Evolutionary conservation across 2,113 vertebrate genomes (phyloP), one percentile per base, ranked within the genome.

Genomic region (Osmerus eperlanus): DNA sequence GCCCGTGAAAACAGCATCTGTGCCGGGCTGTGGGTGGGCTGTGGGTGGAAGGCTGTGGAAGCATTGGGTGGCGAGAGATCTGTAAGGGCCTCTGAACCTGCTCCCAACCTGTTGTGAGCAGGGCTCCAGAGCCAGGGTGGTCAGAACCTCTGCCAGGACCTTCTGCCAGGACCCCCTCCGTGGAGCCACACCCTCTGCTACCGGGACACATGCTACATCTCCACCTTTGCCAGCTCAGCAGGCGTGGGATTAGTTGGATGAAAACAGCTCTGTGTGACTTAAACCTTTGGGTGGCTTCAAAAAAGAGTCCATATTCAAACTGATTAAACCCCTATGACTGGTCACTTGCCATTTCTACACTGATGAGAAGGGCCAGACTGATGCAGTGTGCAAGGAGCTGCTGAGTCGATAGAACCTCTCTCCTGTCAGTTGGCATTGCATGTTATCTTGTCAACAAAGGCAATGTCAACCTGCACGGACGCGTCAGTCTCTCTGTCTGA

Each of bases 1-100:
- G 64, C n/a, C 32, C 9, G 21, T n/a, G 54, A 59, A 75, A 63
- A 65, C 54, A 32, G 74, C 62, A 70, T 51, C 74, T 76, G 68
- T 18, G 28, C 32, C 19, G 67, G 36, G 62, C 64, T 51, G 55
- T 11, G 6, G 73, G 67, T 70, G n/a, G 74, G 73, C 18, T n/a
- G 2, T 21, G 21, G 21, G 21, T 4, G 55, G 13, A 28, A 2
- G 28, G 59, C 53, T 47, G 52, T 64, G 60, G 55, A 15, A 13
- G 18, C 32, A 9, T 2, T 64, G 29, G 16, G 6, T 41, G 28
- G 32, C 16, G 12, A 19, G 63, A 4, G 2, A 13, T 19, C n/a
- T 51, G 3, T 15, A 9, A 65, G n/a, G 16, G 14, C 16, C 60
- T 28, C 6, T 28, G 23, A 62, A 28, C 23, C 60, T 16, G 60